These are phyloP conservation scores for Dermatemys mawii DNA, from an alignment of 2,113 vertebrate species.

Conservation along the genomic window DNA sequence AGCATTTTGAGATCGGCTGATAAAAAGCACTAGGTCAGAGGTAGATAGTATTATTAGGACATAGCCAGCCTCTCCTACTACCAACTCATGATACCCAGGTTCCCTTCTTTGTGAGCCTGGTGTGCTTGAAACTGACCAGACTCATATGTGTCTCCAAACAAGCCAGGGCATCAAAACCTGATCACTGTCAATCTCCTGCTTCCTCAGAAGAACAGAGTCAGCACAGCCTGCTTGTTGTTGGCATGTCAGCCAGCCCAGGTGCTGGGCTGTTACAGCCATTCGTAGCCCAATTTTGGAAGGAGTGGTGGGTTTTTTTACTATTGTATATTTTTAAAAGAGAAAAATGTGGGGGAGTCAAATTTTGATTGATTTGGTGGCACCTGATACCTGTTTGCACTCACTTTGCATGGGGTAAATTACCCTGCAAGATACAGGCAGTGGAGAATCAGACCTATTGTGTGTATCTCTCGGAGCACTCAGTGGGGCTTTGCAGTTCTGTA, in stretches of 20 bases:
- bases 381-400: not conserved
- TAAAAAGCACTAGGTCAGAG: not conserved
- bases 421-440: not conserved
- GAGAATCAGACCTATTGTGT: not conserved
- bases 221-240: constrained; percentile 3
- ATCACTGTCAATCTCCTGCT: constrained; percentile 8
- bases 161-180: not conserved
- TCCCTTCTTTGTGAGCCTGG: not conserved
- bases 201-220: not conserved
- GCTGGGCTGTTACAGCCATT: not conserved
- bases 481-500: not conserved
- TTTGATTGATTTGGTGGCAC: not conserved
- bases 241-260: constrained; percentile 54
- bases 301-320: not conserved
- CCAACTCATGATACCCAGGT: not conserved
- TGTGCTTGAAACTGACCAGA: not conserved
- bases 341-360: not conserved
- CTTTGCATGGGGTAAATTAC: not conserved
- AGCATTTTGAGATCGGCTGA: not conserved
- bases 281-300: not conserved
- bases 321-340: not conserved
- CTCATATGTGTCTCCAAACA: not conserved
- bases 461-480: not conserved
- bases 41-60: constrained; percentile 15
- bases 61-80: not conserved